Base-by-base conservation (phyloP, 1,140 invertebrate genomes). In the Drosophila kurseongensis region DNA sequence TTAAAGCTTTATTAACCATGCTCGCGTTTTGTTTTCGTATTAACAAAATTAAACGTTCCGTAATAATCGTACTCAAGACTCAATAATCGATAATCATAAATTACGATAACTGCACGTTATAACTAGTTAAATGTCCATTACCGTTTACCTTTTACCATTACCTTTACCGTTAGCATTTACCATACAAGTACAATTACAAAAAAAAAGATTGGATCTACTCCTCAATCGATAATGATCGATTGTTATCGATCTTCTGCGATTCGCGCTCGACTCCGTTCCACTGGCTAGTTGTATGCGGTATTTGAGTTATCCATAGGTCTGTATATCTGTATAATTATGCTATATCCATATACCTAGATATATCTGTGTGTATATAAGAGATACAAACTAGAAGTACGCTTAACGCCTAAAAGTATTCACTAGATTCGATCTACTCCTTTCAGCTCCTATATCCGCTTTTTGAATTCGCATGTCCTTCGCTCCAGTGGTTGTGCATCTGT, bases 1-100 rank as follows among this genome's bases (percentile, higher is more conserved):
- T 91, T 91, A 91, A 91, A 91, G 90, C 90, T 91, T 91, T 91
- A 90, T 91, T 91, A 91, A 91, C 90, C 90, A 91, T 91, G 90
- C 90, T 91, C 86, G 90, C 86, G 80, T 85, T 90, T 84, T 78
- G 63, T 85, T 90, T 85, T 90, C 75, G 80, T 90, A 85, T 90
- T 81, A 90, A 89, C 84, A 89, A 89, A 89, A 89, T 89, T 68
- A 89, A 89, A 89, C 84, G 84, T 80, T 88, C 55, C 80, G 61
- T 89, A 85, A 84, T 84, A 84, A 84, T 85, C 80, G 81, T 85
- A 84, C 67, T 69, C 67, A 71, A 71, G 67, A 71, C 51, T 71
- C 67, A 71, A 71, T 58, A 71, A 71, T 71, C 65, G 65, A 71
- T 71, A 75, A 75, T 72, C 77, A 78, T 89, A 77, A 88, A 88